phyloP scores from a whole-genome alignment of 2,888 invertebrate genomes.

The Luperina testacea region DNA sequence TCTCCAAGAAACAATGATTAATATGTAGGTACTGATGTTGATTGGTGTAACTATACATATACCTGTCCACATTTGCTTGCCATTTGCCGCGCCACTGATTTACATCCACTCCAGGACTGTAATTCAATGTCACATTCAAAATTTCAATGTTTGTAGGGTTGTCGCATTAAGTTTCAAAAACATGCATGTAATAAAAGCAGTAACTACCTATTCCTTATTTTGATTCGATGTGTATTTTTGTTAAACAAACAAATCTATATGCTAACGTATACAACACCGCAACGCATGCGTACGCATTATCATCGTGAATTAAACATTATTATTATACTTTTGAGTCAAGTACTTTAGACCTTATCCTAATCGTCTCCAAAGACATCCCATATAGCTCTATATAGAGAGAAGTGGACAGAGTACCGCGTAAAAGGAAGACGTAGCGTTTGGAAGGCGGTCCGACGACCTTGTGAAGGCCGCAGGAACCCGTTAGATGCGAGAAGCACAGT shows the following conservation, averaged over 20 bases:
- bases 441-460: too few species aligned
- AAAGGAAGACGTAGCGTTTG: too few species aligned
- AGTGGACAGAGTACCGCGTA: too few species aligned
- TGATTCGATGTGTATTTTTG: background rate
- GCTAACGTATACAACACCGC: background rate
- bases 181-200: background rate
- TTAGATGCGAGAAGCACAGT: too few species aligned
- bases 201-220: background rate
- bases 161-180: background rate
- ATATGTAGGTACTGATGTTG: slow-evolving; percentile 17
- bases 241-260: background rate
- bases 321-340: background rate
- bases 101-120: slow-evolving; percentile 20
- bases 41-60: slow-evolving; percentile 14
- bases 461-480: too few species aligned
- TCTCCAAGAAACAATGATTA: slow-evolving; percentile 8
- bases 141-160: background rate
- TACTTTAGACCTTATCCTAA: background rate
- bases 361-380: background rate
- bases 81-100: slow-evolving; percentile 43
- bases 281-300: background rate
- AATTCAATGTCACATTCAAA: slow-evolving; percentile 47
- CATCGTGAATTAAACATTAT: background rate
- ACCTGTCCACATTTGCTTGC: slow-evolving; percentile 28
- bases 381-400: too few species aligned